Evolutionary conservation across 2,888 invertebrate species (phyloP), one percentile per base, ranked within the genome.

Genomic region (Euspilapteryx auroguttella): DNA sequence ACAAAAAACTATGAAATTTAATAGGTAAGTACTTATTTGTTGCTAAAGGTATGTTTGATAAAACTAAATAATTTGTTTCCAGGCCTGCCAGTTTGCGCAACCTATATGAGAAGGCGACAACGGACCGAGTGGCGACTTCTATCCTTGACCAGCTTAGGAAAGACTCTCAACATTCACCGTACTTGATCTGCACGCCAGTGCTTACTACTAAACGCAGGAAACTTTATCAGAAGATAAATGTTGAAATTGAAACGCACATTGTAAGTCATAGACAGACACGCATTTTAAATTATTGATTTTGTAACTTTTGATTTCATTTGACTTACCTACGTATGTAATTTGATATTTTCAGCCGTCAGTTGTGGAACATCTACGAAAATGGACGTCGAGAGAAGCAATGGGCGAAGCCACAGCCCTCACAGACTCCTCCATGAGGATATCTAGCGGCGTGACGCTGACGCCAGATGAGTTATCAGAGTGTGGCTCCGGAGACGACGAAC

Each of bases 171-270:
- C 79, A 82, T 40, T 86, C 86, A 29, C 79, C 84, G 37, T 84
- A 83, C 76, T 83, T 89, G 63, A 78, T 89, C 41, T 90, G 89
- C 76, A 89, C 90, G 41, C 89, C 90, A 32, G 84, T 90, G 33
- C 81, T 91, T 45, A 83, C 87, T 40, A 82, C 84, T 41, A 82
- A 82, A 52, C 78, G 85, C 48, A 78, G 81, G 51, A 82, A 79
- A 45, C 80, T 87, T 45, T 80, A 81, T 47, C 83, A 80, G 47
- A 82, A 80, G 54, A 78, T 86, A 37, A 83, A 87, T 55, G 84
- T 89, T 42, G 92, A 92, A 57, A 93, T 93, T 50, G 93, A 93
- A 75, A 91, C 90, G 34, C 80, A 86, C 69, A 81, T 90, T 80
- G 93, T 93, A 73, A 86, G 89, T 82, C n/a, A n/a, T n/a, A n/a